These are phyloP conservation scores for Morpho achilles DNA, from an alignment of 2,888 invertebrate genomes.

Conservation along the genomic window DNA sequence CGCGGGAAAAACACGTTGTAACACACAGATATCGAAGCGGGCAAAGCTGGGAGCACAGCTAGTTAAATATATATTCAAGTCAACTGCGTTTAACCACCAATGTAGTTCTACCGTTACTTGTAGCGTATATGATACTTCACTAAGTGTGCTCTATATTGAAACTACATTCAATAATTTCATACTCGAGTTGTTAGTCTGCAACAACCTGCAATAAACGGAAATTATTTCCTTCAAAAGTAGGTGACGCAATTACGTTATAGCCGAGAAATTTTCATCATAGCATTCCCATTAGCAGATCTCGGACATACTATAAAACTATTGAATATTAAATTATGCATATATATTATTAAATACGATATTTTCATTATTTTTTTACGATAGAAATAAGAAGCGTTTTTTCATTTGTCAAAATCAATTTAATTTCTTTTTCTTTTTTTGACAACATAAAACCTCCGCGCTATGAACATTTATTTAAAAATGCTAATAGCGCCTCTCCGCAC, in stretches of 20 bases:
- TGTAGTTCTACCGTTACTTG: neutral
- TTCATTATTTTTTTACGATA: no score
- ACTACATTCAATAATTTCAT: conserved; percentile 45
- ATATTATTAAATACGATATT: no score
- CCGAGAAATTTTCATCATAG: conserved; percentile 20
- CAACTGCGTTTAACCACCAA: neutral
- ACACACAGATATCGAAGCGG: no score
- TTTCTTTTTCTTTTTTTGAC: no score
- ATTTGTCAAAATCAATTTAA: no score
- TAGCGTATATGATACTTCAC: conserved; percentile 20
- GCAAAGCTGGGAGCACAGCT: no score
- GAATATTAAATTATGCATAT: conserved; percentile 17
- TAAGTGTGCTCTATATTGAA: conserved; percentile 37
- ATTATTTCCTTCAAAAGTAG: conserved; percentile 53
- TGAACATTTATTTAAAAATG: no score
- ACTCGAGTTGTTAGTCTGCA: conserved; percentile 38
- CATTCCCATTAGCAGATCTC: conserved; percentile 14
- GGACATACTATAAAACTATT: conserved; percentile 5
- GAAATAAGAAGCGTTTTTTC: no score
- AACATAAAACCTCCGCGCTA: no score
- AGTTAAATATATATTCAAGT: no score
- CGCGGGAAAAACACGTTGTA: no score
- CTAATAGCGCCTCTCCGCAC: no score
- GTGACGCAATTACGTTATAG: conserved; percentile 42
- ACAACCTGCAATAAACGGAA: conserved; percentile 43